phyloP scores from a whole-genome alignment of 1,140 invertebrate genomes.

The Anagrus nilaparvatae region DNA sequence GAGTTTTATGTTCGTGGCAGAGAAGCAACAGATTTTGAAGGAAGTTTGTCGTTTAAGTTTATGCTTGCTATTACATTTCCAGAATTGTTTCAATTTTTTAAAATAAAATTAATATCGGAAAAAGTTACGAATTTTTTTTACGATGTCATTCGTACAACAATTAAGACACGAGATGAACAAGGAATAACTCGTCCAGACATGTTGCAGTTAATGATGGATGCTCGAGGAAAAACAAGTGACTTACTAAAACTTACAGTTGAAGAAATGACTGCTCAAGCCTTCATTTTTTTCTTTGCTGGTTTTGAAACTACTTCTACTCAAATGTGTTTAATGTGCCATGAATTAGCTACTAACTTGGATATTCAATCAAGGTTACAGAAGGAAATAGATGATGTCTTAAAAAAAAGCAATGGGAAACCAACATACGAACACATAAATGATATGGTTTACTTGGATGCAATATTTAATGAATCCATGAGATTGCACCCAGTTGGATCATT shows the following conservation, averaged over 20 bases:
- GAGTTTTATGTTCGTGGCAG: conserved; percentile 13
- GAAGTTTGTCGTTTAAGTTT: neutral
- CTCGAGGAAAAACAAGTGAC: conserved; percentile 15
- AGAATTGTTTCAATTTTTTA: neutral
- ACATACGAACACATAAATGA: conserved; percentile 17
- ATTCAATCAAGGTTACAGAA: conserved; percentile 17
- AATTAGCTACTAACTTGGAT: conserved; percentile 16
- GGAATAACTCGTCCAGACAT: conserved; percentile 25
- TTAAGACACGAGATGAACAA: conserved; percentile 18
- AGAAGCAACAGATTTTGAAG: neutral
- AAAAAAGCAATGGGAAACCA: conserved; percentile 14
- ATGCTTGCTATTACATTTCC: neutral
- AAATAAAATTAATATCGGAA: neutral
- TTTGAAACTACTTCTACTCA: conserved; percentile 33
- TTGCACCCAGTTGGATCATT: conserved; percentile 30
- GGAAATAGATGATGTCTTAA: conserved; percentile 21
- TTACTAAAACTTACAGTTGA: conserved; percentile 15
- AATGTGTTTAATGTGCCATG: conserved; percentile 24
- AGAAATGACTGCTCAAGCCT: conserved; percentile 25
- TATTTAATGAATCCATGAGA: conserved; percentile 19
- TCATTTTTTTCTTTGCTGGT: conserved; percentile 35
- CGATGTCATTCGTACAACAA: conserved; percentile 16
- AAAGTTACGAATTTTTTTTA: conserved; percentile 20
- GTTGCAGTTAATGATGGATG: conserved; percentile 30
- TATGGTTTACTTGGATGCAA: conserved; percentile 19